Percentiles rank a stretch among this genome's conserved stretches.
Evolutionary conservation across 2,888 invertebrate species (phyloP).

Genomic region (Ophioninae sp.): DNA sequence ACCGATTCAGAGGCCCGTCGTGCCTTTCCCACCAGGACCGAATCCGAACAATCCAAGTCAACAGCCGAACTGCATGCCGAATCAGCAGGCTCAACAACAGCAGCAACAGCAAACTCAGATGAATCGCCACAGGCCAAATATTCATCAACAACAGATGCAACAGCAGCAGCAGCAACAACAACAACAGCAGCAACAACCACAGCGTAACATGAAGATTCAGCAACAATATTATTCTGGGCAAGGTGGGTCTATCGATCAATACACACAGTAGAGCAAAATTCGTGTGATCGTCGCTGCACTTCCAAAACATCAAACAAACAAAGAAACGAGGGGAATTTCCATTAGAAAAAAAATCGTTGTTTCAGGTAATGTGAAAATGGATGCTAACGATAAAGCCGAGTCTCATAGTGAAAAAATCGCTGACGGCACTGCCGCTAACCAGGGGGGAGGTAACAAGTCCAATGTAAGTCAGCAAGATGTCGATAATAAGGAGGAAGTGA

Average conservation of each 20-base stretch:
- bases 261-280: conserved; percentile 62
- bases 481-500: conserved; percentile 79
- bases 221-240: conserved; percentile 83
- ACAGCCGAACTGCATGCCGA: conserved; percentile 75
- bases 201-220: conserved; percentile 79
- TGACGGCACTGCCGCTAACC: conserved; percentile 74
- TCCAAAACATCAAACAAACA: conserved; percentile 50
- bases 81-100: conserved; percentile 74
- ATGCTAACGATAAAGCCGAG: conserved; percentile 78
- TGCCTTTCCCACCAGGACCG: conserved; percentile 81
- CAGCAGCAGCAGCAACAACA: conserved; percentile 74
- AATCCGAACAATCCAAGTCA: conserved; percentile 78
- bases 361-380: conserved; percentile 79
- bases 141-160: conserved; percentile 77
- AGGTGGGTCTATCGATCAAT: conserved; percentile 77
- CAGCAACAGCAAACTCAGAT: conserved; percentile 74
- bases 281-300: conserved; percentile 54
- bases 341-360: conserved; percentile 66
- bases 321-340: conserved; percentile 64
- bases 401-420: conserved; percentile 78
- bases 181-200: conserved; percentile 66
- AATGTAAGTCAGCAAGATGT: conserved; percentile 77
- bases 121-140: conserved; percentile 76
- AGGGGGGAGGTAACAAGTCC: conserved; percentile 74
- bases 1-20: conserved; percentile 83